Base-by-base conservation (phyloP, 2,113 vertebrate species). In the Xiphophorus maculatus region DNA sequence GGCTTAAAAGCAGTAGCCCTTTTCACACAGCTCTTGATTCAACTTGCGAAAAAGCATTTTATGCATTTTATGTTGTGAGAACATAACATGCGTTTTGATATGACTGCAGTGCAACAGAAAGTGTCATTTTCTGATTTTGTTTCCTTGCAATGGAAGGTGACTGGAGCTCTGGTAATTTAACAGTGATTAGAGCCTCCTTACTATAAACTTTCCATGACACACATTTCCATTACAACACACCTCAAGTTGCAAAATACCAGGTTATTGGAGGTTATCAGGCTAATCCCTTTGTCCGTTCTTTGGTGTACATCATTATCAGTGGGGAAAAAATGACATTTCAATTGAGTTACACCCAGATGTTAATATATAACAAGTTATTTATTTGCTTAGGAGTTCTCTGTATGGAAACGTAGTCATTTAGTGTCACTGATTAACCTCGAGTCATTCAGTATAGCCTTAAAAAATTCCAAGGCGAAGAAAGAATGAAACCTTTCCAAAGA, bases 341-440 rank as follows among this genome's bases (percentile, higher is more conserved):
- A 7, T 29, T 27, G n/a, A 22, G 32, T 58, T 25, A 40, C 37
- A 30, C 27, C 9, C 2, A 15, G 5, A 4, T 35, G 14, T 32
- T 54, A 58, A 37, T 60, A 62, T 54, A n/a, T 61, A 32, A 62
- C 9, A 0, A 33, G 40, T 19, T 1, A 2, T 74, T 33, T 63
- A 37, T 74, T 32, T 40, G 48, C 40, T 37, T 48, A 25, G 48
- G 54, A 76, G 6, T 28, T 62, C 30, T 42, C 42, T 32, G 25
- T 25, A 44, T 66, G 44, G 63, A 73, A 63, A 81, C 76, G 80
- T 51, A 76, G 69, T 81, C 0, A 51, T 69, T 79, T 84, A 51
- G 33, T 58, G 22, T 64, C 71, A 87, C 70, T 81, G 82, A 85
- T 84, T 80, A 66, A 73, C 58, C 12, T 5, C 11, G 40, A 58